Percentiles rank a stretch among this genome's conserved stretches.
These are phyloP conservation scores for Calliopum simillimum DNA, from an alignment of 2,888 invertebrate genomes.

Conservation along the genomic window DNA sequence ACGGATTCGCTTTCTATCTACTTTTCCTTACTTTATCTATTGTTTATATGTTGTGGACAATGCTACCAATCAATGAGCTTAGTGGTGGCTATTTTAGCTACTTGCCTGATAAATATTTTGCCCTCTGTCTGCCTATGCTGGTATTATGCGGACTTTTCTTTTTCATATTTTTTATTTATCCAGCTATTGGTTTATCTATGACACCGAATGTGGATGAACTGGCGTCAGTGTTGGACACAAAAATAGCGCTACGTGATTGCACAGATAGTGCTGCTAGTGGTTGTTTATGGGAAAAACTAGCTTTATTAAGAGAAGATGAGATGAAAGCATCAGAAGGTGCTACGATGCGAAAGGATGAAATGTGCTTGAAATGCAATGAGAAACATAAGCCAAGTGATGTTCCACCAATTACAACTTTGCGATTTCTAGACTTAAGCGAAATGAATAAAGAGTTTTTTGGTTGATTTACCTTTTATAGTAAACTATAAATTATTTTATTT, in stretches of 20 bases:
- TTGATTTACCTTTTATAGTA: conserved; percentile 40
- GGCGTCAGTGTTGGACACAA: conserved; percentile 70
- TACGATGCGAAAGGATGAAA: conserved; percentile 2
- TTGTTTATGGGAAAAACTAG: conserved; percentile 23
- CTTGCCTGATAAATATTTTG: conserved; percentile 91
- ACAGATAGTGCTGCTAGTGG: background rate
- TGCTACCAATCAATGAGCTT: conserved; percentile 72
- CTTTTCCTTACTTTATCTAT: conserved; percentile 78
- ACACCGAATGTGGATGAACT: conserved; percentile 76
- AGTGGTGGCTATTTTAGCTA: conserved; percentile 78
- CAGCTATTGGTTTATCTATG: conserved; percentile 81
- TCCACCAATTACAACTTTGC: conserved; percentile 53
- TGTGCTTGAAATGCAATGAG: conserved; percentile 50
- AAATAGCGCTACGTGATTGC: conserved; percentile 41
- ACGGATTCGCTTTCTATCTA: conserved; percentile 93
- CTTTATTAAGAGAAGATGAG: background rate
- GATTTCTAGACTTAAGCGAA: conserved; percentile 58
- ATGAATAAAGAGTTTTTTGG: conserved; percentile 51
- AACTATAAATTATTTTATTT: background rate
- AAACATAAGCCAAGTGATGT: conserved; percentile 48
- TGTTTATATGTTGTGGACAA: conserved; percentile 88
- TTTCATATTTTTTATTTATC: conserved; percentile 86
- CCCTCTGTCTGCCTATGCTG: conserved; percentile 86
- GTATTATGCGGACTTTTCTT: conserved; percentile 78
- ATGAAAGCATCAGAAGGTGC: background rate